A percentile compares a stretch with the other conserved stretches of the same genome.
Conservation (phyloP, 2,797 vertebrate species). For the Vireo griseus region DNA sequence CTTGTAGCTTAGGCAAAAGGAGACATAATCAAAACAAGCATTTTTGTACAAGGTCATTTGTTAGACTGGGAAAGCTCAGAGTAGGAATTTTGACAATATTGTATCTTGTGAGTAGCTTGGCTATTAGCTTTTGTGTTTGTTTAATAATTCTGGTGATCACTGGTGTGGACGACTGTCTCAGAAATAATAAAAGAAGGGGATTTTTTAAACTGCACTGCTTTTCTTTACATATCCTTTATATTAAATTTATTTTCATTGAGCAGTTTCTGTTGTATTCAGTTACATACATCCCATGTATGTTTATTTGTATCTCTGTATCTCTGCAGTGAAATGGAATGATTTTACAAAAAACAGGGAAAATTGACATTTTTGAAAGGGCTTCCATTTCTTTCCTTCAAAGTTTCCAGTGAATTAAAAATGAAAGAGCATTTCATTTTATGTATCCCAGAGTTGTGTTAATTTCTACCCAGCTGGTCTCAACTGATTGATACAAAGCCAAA, state of each 20-base stretch:
- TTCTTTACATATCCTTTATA: background rate
- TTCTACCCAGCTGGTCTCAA: slow-evolving; percentile 78
- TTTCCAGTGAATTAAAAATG: slow-evolving; percentile 75
- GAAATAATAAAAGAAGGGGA: background rate
- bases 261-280: background rate
- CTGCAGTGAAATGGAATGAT: background rate
- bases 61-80: slow-evolving; percentile 55
- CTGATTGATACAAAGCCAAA: slow-evolving; percentile 81
- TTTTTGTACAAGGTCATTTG: slow-evolving; percentile 69
- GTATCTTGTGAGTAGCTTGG: slow-evolving; percentile 59
- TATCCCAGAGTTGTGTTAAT: slow-evolving; percentile 78
- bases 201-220: background rate
- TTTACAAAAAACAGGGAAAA: slow-evolving; percentile 57
- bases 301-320: background rate
- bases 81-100: slow-evolving; percentile 68
- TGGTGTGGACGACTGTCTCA: background rate
- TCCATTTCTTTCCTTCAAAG: slow-evolving; percentile 73
- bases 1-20: slow-evolving; percentile 74
- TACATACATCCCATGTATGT: background rate
- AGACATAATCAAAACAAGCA: slow-evolving; percentile 72
- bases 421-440: slow-evolving; percentile 75
- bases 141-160: background rate
- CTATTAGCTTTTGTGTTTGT: slow-evolving; percentile 46
- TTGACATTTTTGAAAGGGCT: slow-evolving; percentile 66
- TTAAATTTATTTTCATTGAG: background rate